phyloP scores from a whole-genome alignment of 2,113 vertebrate species.

The Vombatus ursinus region DNA sequence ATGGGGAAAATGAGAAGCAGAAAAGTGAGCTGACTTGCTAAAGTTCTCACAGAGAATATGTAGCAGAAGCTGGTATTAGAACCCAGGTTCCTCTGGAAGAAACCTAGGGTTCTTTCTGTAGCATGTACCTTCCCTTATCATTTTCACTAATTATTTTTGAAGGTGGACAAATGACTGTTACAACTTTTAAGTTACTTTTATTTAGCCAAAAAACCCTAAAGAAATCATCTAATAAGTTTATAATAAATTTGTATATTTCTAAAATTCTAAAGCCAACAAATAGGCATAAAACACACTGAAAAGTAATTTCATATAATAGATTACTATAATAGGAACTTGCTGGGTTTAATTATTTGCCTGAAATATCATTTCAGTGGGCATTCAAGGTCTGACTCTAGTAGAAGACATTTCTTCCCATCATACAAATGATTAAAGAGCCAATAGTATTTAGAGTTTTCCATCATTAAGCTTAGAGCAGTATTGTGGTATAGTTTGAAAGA shows the following conservation, averaged over 20 bases:
- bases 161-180: neutral
- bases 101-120: neutral
- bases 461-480: neutral
- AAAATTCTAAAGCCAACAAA: slow-evolving; percentile 10
- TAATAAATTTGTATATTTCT: neutral
- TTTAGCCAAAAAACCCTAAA: neutral
- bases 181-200: slow-evolving; percentile 6
- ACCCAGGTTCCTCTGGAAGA: neutral
- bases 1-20: neutral
- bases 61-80: neutral
- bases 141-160: slow-evolving; percentile 3
- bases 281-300: slow-evolving; percentile 30
- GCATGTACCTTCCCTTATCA: neutral
- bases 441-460: neutral
- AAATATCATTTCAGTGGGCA: neutral
- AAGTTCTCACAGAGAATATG: neutral
- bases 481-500: neutral
- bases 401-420: neutral
- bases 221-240: neutral
- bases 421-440: neutral
- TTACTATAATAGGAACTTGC: neutral
- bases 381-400: neutral
- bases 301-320: slow-evolving; percentile 28
- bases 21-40: neutral
- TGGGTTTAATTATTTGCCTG: slow-evolving; percentile 22